These are phyloP conservation scores for Gymnoscelis rufifasciata DNA, from an alignment of 2,888 invertebrate species.

Conservation along the genomic window DNA sequence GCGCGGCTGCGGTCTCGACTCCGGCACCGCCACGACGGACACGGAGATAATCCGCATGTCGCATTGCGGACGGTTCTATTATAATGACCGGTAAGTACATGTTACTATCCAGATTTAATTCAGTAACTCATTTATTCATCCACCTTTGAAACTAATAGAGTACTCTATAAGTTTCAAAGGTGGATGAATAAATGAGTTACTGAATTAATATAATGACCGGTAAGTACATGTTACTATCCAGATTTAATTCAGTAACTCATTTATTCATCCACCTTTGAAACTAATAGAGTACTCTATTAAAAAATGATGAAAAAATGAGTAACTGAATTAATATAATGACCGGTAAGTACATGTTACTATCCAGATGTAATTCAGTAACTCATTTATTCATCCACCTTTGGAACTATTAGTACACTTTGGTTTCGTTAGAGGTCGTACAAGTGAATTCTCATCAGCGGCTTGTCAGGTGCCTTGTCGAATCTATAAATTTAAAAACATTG, in stretches of 20 bases:
- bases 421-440: too few species aligned
- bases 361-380: not conserved
- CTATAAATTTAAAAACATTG: too few species aligned
- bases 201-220: slow-evolving; percentile 92
- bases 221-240: slow-evolving; percentile 46
- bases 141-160: too few species aligned
- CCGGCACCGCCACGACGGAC: slow-evolving; percentile 96
- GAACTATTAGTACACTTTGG: too few species aligned
- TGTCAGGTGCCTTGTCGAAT: too few species aligned
- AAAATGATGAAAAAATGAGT: too few species aligned
- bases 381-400: not conserved
- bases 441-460: too few species aligned
- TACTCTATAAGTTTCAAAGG: too few species aligned
- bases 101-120: not conserved
- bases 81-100: slow-evolving; percentile 84
- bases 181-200: too few species aligned
- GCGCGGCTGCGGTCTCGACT: slow-evolving; percentile 96
- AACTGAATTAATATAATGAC: slow-evolving; percentile 91
- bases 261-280: not conserved
- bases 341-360: slow-evolving; percentile 72
- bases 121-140: not conserved
- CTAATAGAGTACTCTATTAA: too few species aligned
- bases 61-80: slow-evolving; percentile 97
- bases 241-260: not conserved
- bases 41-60: slow-evolving; percentile 98